A percentile compares a stretch with the other conserved stretches of the same genome.
Evolutionary conservation across 2,797 vertebrate genomes (phyloP).

Genomic region (Oreochromis mossambicus): DNA sequence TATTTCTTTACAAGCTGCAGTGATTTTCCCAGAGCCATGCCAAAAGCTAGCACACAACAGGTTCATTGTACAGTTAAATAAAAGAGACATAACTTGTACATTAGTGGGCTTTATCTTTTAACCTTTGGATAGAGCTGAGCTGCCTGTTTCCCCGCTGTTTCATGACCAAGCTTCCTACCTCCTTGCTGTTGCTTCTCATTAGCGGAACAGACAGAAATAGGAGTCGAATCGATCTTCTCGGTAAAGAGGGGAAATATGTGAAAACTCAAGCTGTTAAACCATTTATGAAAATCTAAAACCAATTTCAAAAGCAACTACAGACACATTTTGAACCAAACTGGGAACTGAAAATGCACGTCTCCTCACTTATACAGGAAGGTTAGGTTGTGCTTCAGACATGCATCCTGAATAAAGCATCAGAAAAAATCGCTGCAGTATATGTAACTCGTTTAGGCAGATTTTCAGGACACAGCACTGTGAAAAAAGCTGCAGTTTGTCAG

Average conservation of each 20-base stretch:
- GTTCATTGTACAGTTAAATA: not conserved
- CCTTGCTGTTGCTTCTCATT: not conserved
- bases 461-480: constrained; percentile 37
- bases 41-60: not conserved
- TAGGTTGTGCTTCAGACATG: not conserved
- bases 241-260: not conserved
- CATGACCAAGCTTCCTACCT: not conserved
- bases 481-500: constrained; percentile 18
- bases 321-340: not conserved
- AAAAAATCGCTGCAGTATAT: not conserved
- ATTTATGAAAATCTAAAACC: not conserved
- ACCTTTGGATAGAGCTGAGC: not conserved
- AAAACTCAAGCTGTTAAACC: not conserved
- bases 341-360: not conserved
- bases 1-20: not conserved
- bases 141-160: not conserved
- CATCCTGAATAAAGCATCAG: constrained; percentile 10
- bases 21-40: not conserved
- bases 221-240: not conserved
- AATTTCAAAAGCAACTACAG: not conserved
- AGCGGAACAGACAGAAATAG: not conserved
- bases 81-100: not conserved
- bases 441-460: constrained; percentile 26
- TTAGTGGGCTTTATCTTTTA: not conserved
- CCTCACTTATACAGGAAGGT: not conserved